A percentile compares a stretch with the other conserved stretches of the same genome.
phyloP scores from a whole-genome alignment of 1,140 invertebrate species.

The Drosophila ercepeae region DNA sequence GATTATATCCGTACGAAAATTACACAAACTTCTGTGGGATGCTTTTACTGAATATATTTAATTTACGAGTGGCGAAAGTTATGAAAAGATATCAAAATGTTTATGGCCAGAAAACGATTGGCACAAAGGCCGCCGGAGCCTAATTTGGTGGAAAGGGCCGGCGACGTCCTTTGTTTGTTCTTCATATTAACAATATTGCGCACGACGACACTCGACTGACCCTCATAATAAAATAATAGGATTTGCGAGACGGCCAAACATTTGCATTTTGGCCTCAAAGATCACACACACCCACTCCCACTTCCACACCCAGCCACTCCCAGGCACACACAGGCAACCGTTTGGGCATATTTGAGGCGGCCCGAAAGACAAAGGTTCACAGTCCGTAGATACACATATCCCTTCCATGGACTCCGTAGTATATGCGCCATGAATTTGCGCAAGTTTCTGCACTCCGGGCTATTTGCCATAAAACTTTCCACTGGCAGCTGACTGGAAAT shows the following conservation, averaged over 20 bases:
- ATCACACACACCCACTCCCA: constrained; percentile 36
- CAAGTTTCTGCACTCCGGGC: constrained; percentile 34
- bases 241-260: constrained; percentile 51
- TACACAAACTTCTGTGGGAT: constrained; percentile 15
- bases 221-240: constrained; percentile 62
- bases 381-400: neutral
- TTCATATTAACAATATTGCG: constrained; percentile 56
- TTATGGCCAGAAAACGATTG: constrained; percentile 16
- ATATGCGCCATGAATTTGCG: constrained; percentile 19
- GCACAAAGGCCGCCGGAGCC: constrained; percentile 3
- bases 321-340: constrained; percentile 16
- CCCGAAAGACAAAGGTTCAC: constrained; percentile 43
- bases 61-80: constrained; percentile 34
- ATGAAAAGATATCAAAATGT: constrained; percentile 41
- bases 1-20: constrained; percentile 22
- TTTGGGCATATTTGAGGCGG: constrained; percentile 48
- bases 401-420: neutral
- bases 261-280: constrained; percentile 60
- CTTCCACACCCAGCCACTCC: no score
- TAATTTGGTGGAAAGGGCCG: neutral
- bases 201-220: constrained; percentile 49
- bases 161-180: constrained; percentile 41
- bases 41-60: constrained; percentile 23
- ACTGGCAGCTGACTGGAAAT: constrained; percentile 21
- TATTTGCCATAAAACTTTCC: constrained; percentile 45